A percentile compares a stretch with the other conserved stretches of the same genome.
phyloP scores from a whole-genome alignment of 2,888 invertebrate species.

The Troglohyphantes excavatus region DNA sequence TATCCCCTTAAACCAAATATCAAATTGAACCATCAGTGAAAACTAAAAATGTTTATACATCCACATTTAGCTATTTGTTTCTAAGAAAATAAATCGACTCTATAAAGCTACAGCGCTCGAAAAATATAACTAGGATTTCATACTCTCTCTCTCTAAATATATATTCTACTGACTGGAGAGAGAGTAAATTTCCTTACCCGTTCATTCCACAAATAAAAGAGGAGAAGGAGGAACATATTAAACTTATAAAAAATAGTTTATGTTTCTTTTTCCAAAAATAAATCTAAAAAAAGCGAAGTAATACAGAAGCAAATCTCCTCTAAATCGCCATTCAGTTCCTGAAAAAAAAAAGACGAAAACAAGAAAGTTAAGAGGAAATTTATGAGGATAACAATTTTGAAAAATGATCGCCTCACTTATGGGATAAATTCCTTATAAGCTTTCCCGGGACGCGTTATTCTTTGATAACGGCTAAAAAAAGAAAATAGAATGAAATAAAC shows the following conservation, averaged over 20 bases:
- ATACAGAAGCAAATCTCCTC: constrained; percentile 1
- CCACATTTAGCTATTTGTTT: no score
- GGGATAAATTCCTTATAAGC: neutral
- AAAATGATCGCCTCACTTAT: neutral
- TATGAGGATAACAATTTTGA: neutral
- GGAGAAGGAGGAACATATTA: neutral
- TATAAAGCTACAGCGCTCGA: no score
- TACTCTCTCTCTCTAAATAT: no score
- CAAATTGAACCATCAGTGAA: no score
- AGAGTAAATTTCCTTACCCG: neutral
- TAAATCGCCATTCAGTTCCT: neutral
- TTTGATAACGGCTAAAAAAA: neutral
- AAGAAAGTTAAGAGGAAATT: constrained; percentile 4
- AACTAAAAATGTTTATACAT: no score
- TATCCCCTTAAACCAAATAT: no score
- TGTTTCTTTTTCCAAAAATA: neutral
- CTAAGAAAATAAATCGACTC: no score
- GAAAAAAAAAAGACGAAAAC: neutral
- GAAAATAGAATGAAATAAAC: neutral
- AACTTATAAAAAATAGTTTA: neutral
- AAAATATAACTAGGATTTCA: no score
- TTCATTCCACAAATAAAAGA: neutral
- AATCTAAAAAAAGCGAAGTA: neutral
- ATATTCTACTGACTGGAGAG: neutral
- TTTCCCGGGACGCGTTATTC: neutral